Evolutionary conservation across 2,797 vertebrate species (phyloP).

Genomic region (Rhynchotus rufescens): DNA sequence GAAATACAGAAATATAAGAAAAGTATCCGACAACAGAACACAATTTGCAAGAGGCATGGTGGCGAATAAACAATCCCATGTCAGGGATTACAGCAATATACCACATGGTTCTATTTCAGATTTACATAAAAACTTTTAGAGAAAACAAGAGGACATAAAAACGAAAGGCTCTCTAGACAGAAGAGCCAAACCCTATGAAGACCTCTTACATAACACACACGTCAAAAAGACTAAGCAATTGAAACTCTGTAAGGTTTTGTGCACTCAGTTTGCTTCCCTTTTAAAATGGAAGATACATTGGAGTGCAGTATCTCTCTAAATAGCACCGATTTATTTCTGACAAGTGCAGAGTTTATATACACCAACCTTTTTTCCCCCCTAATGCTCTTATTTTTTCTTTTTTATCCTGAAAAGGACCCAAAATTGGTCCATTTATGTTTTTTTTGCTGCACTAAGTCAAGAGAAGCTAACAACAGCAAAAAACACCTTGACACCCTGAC

Average conservation of each 20-base stretch:
- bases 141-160: background rate
- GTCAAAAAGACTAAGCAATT: background rate
- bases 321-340: background rate
- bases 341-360: background rate
- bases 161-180: background rate
- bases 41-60: background rate
- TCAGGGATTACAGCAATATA: background rate
- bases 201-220: background rate
- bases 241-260: background rate
- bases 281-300: background rate
- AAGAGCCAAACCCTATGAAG: background rate
- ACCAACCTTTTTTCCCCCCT: background rate
- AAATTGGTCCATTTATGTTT: background rate
- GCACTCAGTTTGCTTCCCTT: background rate
- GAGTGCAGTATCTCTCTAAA: background rate
- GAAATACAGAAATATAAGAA: background rate
- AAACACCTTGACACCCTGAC: background rate
- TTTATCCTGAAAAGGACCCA: background rate
- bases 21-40: background rate
- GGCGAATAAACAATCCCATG: background rate
- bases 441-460: background rate
- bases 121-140: background rate
- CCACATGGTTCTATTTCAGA: background rate
- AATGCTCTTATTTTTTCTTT: background rate
- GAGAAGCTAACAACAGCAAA: background rate